These are phyloP conservation scores for Ephydatia muelleri DNA, from an alignment of 37 sponge, comb jelly and placozoan genomes.

Conservation along the genomic window DNA sequence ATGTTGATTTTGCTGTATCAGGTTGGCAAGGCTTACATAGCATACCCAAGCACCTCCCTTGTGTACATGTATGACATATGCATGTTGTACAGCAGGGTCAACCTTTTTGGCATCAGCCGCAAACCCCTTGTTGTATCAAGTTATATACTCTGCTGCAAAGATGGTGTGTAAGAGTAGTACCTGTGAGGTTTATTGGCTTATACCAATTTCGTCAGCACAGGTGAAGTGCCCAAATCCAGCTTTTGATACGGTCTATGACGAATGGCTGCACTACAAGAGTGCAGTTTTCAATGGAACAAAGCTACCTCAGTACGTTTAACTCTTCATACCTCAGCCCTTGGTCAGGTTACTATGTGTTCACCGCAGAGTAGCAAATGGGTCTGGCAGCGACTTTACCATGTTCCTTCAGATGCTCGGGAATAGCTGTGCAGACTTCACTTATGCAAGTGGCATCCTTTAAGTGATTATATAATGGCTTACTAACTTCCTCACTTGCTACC, in stretches of 20 bases:
- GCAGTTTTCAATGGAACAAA: slow-evolving; percentile 15
- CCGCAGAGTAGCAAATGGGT: too few relatives aligned
- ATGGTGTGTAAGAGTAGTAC: neutral
- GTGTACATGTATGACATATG: neutral
- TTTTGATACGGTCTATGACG: slow-evolving; percentile 63
- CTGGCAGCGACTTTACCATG: slow-evolving; percentile 74
- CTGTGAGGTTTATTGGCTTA: neutral
- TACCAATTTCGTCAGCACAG: slow-evolving; percentile 2
- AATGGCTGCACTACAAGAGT: slow-evolving; percentile 52
- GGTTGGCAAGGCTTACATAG: slow-evolving; percentile 24
- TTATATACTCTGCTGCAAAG: slow-evolving; percentile 25
- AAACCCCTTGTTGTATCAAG: slow-evolving; percentile 27
- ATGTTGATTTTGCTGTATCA: slow-evolving; percentile 70
- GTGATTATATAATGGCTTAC: too few relatives aligned
- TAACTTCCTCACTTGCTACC: too few relatives aligned
- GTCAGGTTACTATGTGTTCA: too few relatives aligned
- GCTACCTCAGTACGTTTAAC: slow-evolving; percentile 11
- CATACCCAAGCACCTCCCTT: too few relatives aligned
- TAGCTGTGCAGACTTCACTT: slow-evolving; percentile 16
- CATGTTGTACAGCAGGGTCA: neutral
- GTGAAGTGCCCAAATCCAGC: slow-evolving; percentile 58
- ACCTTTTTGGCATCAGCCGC: neutral
- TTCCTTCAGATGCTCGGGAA: slow-evolving; percentile 75
- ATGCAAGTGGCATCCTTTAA: too few relatives aligned
- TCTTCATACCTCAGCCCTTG: too few relatives aligned